A percentile compares a stretch with the other conserved stretches of the same genome.
phyloP scores from a whole-genome alignment of 1,140 invertebrate genomes.

The Rhopalosiphum padi region DNA sequence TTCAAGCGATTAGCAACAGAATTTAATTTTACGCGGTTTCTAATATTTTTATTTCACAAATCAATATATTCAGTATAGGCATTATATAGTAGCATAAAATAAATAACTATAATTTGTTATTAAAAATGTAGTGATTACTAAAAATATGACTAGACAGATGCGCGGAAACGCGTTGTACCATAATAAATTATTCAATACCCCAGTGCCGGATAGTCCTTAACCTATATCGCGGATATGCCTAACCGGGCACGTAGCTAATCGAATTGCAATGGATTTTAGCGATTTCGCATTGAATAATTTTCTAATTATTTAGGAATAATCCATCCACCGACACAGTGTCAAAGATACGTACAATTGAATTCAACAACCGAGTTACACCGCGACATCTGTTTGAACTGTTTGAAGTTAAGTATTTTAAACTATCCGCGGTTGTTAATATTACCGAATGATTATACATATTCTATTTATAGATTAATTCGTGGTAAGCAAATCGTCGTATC shows the following conservation, averaged over 20 bases:
- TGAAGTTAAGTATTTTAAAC: background rate
- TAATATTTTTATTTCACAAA: background rate
- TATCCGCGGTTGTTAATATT: background rate
- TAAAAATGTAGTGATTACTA: background rate
- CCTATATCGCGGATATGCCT: background rate
- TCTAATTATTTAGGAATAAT: background rate
- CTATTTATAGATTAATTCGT: background rate
- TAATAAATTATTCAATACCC: background rate
- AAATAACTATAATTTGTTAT: background rate
- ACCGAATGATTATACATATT: background rate
- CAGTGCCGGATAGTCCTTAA: background rate
- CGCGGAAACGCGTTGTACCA: background rate
- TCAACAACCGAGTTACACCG: background rate
- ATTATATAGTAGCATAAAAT: too few species aligned
- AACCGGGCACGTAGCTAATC: too few species aligned
- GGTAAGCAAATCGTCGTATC: background rate
- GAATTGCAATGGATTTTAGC: background rate
- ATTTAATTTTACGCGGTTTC: background rate
- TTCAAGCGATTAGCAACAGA: background rate
- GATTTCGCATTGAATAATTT: background rate
- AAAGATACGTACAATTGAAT: too few species aligned
- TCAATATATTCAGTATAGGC: too few species aligned
- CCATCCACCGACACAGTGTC: background rate
- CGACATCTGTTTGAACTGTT: background rate
- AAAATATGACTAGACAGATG: background rate